Base-by-base conservation (phyloP, 2,888 invertebrate species). In the Melipona beecheii region DNA sequence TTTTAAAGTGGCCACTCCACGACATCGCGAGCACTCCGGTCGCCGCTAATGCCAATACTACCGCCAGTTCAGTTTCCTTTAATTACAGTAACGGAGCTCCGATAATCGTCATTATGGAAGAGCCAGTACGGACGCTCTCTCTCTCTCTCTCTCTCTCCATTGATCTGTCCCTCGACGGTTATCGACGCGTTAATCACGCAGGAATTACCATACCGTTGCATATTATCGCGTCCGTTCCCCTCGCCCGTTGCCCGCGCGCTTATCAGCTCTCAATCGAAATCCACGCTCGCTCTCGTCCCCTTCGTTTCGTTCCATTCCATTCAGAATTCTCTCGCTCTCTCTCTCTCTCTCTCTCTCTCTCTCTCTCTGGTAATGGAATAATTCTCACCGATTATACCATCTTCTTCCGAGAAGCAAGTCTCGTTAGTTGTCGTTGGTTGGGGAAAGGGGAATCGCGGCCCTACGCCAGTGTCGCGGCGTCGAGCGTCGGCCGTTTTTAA, bases 1-100 rank as follows among this genome's bases (percentile, higher is more conserved):
- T 87, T 86, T 87, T 78, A 81, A 75, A 83, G 84, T 84, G 84
- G 84, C 84, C 73, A 78, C 78, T 84, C 75, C 72, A 58, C 84
- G 84, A 84, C 78, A 84, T 78, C 78, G 68, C 78, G 84, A 58
- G 66, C 75, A 78, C 75, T 78, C 66, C 43, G 31, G 15, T 36
- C 72, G 58, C 52, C 43, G 72, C 62, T 78, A 84, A 75, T 78
- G 73, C 84, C 79, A 64, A 69, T 79, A 74, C 70, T 75, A 65
- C n/a, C 65, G 49, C 69, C 69, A 9, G 24, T 82, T 70, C 54
- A 72, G 43, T 4, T 49, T 74, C 21, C 43, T 75, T 75, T 84
- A 84, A 84, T 84, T 73, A 84, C 50, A 31, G 19, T 73, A 58
- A n/a, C 75, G 49, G n/a, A 64, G 43, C 13, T n/a, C 36, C 69